These are phyloP conservation scores for Alligator mississippiensis DNA, from an alignment of 2,113 vertebrate species.

Conservation along the genomic window DNA sequence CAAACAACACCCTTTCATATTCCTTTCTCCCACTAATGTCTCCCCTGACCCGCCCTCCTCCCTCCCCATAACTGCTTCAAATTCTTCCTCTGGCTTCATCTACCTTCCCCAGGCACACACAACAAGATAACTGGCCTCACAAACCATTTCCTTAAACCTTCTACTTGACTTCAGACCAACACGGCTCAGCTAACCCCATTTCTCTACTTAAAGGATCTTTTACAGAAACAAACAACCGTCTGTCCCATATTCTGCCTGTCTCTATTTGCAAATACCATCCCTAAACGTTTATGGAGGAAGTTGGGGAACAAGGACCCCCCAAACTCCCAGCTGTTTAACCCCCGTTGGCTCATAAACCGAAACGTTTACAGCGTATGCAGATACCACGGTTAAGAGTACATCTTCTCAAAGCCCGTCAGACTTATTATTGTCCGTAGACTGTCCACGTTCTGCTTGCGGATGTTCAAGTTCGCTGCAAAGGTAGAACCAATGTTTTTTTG, in stretches of 20 bases:
- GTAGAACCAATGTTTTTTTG: not conserved
- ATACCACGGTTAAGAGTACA: not conserved
- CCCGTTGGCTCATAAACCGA: not conserved
- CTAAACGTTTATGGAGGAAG: not conserved
- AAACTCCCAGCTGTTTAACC: not conserved
- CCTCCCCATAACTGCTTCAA: not conserved
- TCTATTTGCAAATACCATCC: not conserved
- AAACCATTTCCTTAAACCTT: not conserved
- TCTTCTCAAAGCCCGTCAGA: not conserved
- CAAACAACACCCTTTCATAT: not conserved
- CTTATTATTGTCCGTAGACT: not conserved
- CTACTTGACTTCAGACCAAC: not conserved
- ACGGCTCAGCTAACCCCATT: not conserved
- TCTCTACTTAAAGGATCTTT: not conserved
- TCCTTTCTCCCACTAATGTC: not conserved
- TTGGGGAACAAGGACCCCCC: not conserved
- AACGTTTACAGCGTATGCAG: not conserved
- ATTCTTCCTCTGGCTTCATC: not conserved
- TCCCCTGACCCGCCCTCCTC: not conserved
- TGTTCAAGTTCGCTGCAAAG: not conserved
- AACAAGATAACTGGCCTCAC: not conserved
- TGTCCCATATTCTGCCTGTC: not conserved
- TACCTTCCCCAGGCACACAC: not conserved
- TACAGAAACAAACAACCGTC: not conserved
- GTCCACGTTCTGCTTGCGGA: not conserved